Conservation (phyloP, 2,888 invertebrate genomes). For the Brachynemurus nebulosus region DNA sequence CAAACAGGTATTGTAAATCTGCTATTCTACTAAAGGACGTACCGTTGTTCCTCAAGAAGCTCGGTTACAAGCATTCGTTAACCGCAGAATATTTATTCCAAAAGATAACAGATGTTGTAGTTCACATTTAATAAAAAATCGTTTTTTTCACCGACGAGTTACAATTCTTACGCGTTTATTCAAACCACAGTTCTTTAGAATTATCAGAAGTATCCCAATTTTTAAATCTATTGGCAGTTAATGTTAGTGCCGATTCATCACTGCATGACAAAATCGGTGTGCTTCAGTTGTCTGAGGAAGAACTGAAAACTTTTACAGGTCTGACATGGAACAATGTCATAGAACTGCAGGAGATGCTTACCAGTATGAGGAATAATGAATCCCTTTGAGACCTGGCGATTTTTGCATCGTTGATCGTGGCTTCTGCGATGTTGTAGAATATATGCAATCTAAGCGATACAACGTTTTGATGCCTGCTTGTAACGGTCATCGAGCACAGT, state of each 20-base stretch:
- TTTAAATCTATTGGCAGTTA: background rate
- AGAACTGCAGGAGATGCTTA: too few species aligned
- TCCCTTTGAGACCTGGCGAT: too few species aligned
- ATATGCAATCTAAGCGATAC: too few species aligned
- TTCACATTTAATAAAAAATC: background rate
- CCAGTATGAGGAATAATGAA: background rate
- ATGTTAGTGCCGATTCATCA: background rate
- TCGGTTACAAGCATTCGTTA: background rate
- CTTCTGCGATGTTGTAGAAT: too few species aligned
- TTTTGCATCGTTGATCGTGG: too few species aligned
- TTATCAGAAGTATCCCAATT: background rate
- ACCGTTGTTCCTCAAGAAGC: background rate
- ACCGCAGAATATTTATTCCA: too few species aligned
- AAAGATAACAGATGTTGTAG: too few species aligned
- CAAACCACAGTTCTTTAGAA: too few species aligned
- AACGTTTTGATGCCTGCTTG: too few species aligned
- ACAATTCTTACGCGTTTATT: too few species aligned
- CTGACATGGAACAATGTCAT: background rate
- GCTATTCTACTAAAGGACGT: background rate
- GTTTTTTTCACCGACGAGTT: background rate
- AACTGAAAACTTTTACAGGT: background rate
- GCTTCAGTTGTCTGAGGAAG: background rate
- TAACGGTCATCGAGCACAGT: too few species aligned
- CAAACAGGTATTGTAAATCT: conserved; percentile 2
- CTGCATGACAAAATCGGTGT: background rate